Base-by-base conservation (phyloP, 1,140 invertebrate genomes). In the Drosophila rhopaloa region DNA sequence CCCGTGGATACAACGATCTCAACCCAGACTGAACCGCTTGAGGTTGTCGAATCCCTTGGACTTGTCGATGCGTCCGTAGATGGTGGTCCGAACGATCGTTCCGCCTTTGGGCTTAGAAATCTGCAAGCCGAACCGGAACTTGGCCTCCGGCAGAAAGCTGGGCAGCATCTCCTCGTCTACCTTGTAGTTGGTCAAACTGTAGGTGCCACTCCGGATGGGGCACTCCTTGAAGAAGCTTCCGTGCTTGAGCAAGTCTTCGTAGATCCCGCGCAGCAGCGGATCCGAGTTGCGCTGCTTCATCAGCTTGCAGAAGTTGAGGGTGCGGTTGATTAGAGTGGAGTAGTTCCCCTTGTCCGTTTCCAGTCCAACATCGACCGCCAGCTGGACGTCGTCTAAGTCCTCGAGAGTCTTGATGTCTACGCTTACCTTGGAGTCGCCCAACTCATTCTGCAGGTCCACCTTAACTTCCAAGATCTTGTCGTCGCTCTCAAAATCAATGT, bases 21-120 rank as follows among this genome's bases (percentile, higher is more conserved):
- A 76, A 5, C 91, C 91, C 74, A 92, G 56, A 43, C 91, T 92
- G 37, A 92, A 92, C 58, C 83, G 77, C 66, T 92, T 92, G 0
- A 92, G 63, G 63, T 92, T 92, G 54, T 92, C 90, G 27, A 92
- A 92, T 1, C 91, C 91, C 51, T 92, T 92, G 7, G 91, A 91
- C 16, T 92, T 92, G 55, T 92, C 91, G 13, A 92, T 70, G 5
- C 76, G 82, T 5, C 91, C 91, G 46, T 58, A 58, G 5, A 92
- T 40, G 13, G 35, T 29, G 8, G 76, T 76, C 11, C 76, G 60
- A 9, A 84, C 74, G 19, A 92, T 46, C 48, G 43, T 16, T 4
- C 60, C 61, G 19, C 50, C 46, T 13, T 86, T 83, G 0, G 61
- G 19, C 43, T 41, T 72, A 7, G n/a, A 41, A 3, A 88, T n/a